phyloP scores from a whole-genome alignment of 2,888 invertebrate genomes.

The Xestia rhomboidea region DNA sequence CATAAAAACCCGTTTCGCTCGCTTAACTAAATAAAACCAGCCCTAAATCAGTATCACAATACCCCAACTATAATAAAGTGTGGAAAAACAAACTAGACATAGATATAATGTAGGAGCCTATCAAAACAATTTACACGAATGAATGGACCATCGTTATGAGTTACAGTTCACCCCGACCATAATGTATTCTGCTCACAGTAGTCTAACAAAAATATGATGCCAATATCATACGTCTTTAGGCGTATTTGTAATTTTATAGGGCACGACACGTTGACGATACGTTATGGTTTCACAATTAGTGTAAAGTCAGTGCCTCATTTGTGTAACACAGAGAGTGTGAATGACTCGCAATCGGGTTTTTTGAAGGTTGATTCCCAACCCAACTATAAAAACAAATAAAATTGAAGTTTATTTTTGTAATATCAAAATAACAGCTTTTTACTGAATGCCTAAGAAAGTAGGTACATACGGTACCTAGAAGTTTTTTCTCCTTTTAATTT shows the following conservation, averaged over 20 bases:
- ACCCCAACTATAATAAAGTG: constrained; percentile 49
- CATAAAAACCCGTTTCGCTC: constrained; percentile 38
- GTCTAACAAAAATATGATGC: constrained; percentile 59
- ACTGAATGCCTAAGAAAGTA: no score
- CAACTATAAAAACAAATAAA: no score
- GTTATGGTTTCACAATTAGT: no score
- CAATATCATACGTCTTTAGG: constrained; percentile 51
- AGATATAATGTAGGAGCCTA: constrained; percentile 44
- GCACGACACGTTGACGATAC: constrained; percentile 26
- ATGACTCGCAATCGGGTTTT: no score
- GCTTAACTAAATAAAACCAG: constrained; percentile 52
- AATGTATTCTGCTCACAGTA: constrained; percentile 62
- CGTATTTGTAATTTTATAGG: constrained; percentile 39
- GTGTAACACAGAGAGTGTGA: no score
- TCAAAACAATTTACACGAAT: constrained; percentile 62
- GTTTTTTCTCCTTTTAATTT: no score
- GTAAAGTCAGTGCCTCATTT: no score
- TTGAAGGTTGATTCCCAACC: no score
- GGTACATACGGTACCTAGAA: no score
- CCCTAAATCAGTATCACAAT: constrained; percentile 42
- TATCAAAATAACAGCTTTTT: no score
- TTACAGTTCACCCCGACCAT: constrained; percentile 29
- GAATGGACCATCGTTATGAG: constrained; percentile 53
- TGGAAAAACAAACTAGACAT: constrained; percentile 46
- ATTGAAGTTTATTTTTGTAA: no score